Percentiles rank a stretch among this genome's conserved stretches.
phyloP scores from a whole-genome alignment of 2,113 vertebrate genomes.

The Pithys albifrons region DNA sequence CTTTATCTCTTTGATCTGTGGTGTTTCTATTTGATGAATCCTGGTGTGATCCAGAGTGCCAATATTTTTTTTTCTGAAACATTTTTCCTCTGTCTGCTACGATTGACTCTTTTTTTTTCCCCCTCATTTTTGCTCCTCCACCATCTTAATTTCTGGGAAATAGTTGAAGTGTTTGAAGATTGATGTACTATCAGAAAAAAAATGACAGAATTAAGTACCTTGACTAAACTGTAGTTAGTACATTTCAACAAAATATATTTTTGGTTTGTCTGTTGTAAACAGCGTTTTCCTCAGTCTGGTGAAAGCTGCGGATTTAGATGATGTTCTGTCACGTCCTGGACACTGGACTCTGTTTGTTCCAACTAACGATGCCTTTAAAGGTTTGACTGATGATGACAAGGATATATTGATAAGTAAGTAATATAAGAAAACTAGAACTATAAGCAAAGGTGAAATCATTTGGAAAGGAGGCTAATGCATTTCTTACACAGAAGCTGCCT shows the following conservation, averaged over 20 bases:
- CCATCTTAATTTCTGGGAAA: neutral
- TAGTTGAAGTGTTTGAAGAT: neutral
- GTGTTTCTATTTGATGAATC: neutral
- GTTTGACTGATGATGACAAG: conserved; percentile 82
- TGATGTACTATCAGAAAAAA: neutral
- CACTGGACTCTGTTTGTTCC: conserved; percentile 93
- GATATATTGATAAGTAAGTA: conserved; percentile 83
- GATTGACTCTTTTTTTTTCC: neutral
- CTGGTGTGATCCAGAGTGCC: neutral
- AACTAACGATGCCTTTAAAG: conserved; percentile 90
- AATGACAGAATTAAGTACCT: neutral
- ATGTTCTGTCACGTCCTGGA: conserved; percentile 84
- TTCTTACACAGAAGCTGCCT: neutral
- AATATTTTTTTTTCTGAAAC: neutral
- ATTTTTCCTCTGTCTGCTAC: neutral
- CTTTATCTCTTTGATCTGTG: neutral
- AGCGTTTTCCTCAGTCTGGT: conserved; percentile 92
- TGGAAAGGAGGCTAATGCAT: neutral
- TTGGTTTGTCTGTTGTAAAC: neutral
- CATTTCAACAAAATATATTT: neutral
- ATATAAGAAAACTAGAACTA: neutral
- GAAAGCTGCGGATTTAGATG: conserved; percentile 88
- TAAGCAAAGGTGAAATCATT: neutral
- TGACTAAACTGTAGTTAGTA: neutral
- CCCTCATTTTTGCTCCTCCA: neutral